Evolutionary conservation across 1,140 invertebrate genomes (phyloP).

Genomic region (Drosophila ambigua): DNA sequence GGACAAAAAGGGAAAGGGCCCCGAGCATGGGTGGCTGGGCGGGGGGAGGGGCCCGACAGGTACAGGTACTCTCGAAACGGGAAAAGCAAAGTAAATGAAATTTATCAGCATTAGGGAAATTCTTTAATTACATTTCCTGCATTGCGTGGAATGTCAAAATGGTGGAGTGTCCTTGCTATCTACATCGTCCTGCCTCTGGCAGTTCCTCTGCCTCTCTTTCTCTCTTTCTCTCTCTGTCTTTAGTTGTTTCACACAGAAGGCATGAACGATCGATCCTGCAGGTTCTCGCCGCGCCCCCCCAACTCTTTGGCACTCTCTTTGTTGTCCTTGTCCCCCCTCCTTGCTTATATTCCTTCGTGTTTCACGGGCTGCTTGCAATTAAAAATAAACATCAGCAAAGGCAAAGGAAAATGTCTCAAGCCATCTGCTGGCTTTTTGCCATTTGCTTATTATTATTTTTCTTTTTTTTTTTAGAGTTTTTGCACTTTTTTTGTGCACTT

Average conservation of each 20-base stretch:
- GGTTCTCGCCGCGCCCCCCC: no score
- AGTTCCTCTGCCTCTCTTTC: no score
- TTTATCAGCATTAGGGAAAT: conserved; percentile 25
- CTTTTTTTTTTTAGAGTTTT: conserved; percentile 9
- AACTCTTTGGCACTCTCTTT: not conserved
- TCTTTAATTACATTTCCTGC: conserved; percentile 12
- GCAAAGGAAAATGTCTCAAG: conserved; percentile 2
- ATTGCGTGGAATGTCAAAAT: not conserved
- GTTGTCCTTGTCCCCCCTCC: not conserved
- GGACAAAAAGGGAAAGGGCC: not conserved
- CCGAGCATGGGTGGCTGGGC: not conserved
- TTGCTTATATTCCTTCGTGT: no score
- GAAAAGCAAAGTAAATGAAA: conserved; percentile 24
- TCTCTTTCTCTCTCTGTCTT: no score
- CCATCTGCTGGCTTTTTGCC: conserved; percentile 5
- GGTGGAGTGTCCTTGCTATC: not conserved
- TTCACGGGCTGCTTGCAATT: conserved; percentile 19
- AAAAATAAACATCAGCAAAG: conserved; percentile 24
- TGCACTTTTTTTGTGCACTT: conserved; percentile 1
- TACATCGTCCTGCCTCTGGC: not conserved
- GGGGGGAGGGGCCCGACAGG: no score
- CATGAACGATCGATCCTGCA: no score
- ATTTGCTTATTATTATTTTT: not conserved
- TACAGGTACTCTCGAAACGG: not conserved
- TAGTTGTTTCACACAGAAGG: no score